Conservation (phyloP, 2,113 vertebrate genomes). For the Pundamilia nyererei region DNA sequence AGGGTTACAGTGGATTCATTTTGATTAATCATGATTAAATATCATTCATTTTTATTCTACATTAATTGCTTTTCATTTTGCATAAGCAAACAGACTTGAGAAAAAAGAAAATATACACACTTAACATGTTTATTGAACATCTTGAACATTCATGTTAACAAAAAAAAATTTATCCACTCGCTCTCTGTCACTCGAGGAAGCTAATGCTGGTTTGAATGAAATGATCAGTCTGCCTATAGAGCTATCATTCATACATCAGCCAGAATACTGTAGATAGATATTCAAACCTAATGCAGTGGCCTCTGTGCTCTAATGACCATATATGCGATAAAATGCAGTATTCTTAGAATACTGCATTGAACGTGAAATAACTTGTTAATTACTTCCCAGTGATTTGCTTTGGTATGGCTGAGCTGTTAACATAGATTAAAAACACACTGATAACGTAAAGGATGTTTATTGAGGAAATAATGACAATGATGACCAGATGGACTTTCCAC, state of each 20-base stretch:
- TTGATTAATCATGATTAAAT: neutral
- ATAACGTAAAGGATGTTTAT: fast-evolving
- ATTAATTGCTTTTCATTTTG: neutral
- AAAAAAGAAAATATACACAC: fast-evolving
- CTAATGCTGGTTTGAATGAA: neutral
- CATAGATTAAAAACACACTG: neutral
- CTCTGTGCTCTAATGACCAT: neutral
- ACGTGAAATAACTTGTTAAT: neutral
- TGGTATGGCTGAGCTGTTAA: neutral
- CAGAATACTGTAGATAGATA: neutral
- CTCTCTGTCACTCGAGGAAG: neutral
- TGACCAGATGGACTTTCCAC: neutral
- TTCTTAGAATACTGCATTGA: fast-evolving
- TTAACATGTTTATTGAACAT: neutral
- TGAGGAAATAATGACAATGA: fast-evolving
- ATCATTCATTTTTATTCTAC: neutral
- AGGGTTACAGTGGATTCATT: neutral
- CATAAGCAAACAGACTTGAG: neutral
- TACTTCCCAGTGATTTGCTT: neutral
- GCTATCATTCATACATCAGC: fast-evolving
- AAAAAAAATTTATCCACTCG: neutral
- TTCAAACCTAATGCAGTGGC: fast-evolving
- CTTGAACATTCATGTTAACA: fast-evolving
- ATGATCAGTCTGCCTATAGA: fast-evolving
- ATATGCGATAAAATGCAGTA: fast-evolving